phyloP scores from a whole-genome alignment of 2,797 vertebrate genomes.

The Vespertilio murinus region DNA sequence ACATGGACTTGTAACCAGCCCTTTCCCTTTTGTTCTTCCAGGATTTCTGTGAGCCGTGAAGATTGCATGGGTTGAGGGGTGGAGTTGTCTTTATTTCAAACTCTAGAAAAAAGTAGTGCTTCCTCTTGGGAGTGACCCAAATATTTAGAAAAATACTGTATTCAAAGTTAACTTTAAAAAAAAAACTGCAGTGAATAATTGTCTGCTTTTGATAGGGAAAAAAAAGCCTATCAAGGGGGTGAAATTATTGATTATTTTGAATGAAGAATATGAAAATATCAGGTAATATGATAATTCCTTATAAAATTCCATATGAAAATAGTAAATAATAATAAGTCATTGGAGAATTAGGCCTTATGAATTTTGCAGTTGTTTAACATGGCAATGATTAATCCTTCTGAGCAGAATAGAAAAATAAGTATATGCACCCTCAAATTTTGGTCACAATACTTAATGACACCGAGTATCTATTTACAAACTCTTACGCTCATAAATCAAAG shows the following conservation, averaged over 20 bases:
- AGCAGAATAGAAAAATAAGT: not conserved
- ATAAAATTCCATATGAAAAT: slow-evolving; percentile 21
- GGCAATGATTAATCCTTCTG: not conserved
- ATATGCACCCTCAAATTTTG: not conserved
- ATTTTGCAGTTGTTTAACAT: not conserved
- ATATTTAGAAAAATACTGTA: not conserved
- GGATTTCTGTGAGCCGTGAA: not conserved
- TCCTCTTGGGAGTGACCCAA: not conserved
- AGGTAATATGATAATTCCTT: not conserved
- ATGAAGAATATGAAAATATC: slow-evolving; percentile 29
- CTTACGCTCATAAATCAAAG: not conserved
- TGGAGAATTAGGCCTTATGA: not conserved
- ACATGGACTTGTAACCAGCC: not conserved
- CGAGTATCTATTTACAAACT: not conserved
- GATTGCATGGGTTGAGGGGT: not conserved
- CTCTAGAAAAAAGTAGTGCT: not conserved
- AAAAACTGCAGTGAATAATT: not conserved
- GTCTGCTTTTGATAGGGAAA: not conserved
- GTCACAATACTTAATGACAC: not conserved
- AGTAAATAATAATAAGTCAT: not conserved
- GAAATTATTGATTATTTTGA: not conserved
- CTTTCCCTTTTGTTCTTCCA: not conserved
- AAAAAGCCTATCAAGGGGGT: not conserved
- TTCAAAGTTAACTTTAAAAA: slow-evolving; percentile 8
- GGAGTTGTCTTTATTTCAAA: not conserved